Conservation (phyloP, 2,113 vertebrate species). For the Tachysurus fulvidraco region DNA sequence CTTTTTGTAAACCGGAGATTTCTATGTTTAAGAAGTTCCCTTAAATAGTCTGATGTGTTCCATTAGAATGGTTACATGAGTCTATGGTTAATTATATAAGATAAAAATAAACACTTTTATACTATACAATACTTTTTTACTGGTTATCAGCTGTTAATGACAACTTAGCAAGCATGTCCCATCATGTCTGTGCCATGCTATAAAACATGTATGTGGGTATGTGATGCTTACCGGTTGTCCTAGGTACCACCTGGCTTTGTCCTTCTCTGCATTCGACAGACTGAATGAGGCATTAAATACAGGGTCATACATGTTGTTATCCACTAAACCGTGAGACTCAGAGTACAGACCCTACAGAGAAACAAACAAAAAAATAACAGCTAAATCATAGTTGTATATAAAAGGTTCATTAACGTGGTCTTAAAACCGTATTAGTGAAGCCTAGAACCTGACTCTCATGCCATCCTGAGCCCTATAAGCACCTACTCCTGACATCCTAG, state of each 20-base stretch:
- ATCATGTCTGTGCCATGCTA: not conserved
- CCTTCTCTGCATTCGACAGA: conserved; percentile 69
- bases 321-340: conserved; percentile 76
- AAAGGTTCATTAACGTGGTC: not conserved
- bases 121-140: too few species aligned
- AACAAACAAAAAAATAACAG: not conserved
- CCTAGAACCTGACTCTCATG: not conserved
- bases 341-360: conserved; percentile 71
- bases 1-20: not conserved
- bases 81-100: not conserved
- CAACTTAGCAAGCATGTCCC: not conserved
- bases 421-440: not conserved
- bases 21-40: not conserved
- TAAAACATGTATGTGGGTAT: conserved; percentile 2
- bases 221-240: conserved; percentile 71
- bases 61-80: not conserved
- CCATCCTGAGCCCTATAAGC: not conserved
- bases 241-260: conserved; percentile 73
- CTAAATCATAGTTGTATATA: not conserved
- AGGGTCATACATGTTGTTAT: conserved; percentile 77
- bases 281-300: conserved; percentile 70
- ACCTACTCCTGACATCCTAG: not conserved
- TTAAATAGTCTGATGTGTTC: not conserved
- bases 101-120: not conserved
- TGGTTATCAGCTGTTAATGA: not conserved